Evolutionary conservation across 1,140 invertebrate genomes (phyloP).

Genomic region (Anoplophora glabripennis): DNA sequence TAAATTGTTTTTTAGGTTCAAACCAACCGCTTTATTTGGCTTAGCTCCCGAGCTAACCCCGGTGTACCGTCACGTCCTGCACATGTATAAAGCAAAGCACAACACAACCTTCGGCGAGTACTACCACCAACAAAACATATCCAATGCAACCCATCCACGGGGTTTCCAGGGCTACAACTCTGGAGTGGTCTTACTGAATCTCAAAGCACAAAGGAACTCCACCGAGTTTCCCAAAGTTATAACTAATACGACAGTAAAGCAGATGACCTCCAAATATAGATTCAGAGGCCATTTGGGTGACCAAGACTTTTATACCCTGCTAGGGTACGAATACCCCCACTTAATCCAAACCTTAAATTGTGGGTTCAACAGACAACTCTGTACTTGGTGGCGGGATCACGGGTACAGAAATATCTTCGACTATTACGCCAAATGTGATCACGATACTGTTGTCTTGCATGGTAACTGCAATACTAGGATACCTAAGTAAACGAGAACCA

Average conservation of each 20-base stretch:
- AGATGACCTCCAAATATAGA: slow-evolving; percentile 15
- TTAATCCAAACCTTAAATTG: slow-evolving; percentile 77
- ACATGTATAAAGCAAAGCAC: slow-evolving; percentile 55
- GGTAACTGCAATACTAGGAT: slow-evolving; percentile 83
- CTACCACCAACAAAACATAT: slow-evolving; percentile 32
- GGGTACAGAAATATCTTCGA: slow-evolving; percentile 76
- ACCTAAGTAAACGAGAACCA: slow-evolving; percentile 50
- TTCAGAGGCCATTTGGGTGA: slow-evolving; percentile 75
- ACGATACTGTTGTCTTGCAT: slow-evolving; percentile 73
- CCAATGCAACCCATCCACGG: slow-evolving; percentile 43
- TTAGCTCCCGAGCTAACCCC: slow-evolving; percentile 75
- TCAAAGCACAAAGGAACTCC: slow-evolving; percentile 68
- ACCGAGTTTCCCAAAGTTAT: slow-evolving; percentile 39
- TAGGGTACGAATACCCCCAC: slow-evolving; percentile 67
- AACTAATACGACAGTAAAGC: background rate
- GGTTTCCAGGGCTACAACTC: slow-evolving; percentile 80
- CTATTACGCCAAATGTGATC: slow-evolving; percentile 71
- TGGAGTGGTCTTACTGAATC: slow-evolving; percentile 72
- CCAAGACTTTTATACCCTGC: slow-evolving; percentile 82
- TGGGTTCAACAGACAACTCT: slow-evolving; percentile 81
- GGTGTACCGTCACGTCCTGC: slow-evolving; percentile 77
- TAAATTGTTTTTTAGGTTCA: slow-evolving; percentile 47
- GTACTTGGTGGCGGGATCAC: slow-evolving; percentile 79
- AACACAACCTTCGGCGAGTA: slow-evolving; percentile 46
- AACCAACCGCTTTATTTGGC: slow-evolving; percentile 64